phyloP scores from a whole-genome alignment of 2,888 invertebrate species.

The Oithona nana region DNA sequence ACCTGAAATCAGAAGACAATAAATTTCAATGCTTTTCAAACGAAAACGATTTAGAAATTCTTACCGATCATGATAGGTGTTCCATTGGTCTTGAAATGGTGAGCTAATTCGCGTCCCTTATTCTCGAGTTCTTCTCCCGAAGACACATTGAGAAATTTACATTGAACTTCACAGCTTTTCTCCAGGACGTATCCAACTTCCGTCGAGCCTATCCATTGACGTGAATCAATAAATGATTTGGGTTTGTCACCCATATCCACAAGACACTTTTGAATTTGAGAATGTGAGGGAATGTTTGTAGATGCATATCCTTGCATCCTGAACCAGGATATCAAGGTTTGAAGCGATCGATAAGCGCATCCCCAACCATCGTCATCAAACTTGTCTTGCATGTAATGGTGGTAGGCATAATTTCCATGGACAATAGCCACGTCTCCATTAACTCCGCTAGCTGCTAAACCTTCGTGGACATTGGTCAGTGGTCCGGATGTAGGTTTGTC shows the following conservation, averaged over 20 bases:
- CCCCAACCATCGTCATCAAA: conserved; percentile 98
- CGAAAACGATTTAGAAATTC: conserved; percentile 20
- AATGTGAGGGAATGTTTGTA: conserved; percentile 53
- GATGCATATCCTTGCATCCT: conserved; percentile 58
- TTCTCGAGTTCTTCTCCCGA: conserved; percentile 61
- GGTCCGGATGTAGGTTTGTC: conserved; percentile 32
- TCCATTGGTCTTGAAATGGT: conserved; percentile 80
- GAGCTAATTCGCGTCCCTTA: conserved; percentile 57
- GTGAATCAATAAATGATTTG: conserved; percentile 62
- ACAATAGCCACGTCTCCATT: conserved; percentile 31
- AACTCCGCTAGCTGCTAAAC: conserved; percentile 32
- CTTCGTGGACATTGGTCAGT: conserved; percentile 54
- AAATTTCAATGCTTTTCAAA: conserved; percentile 7
- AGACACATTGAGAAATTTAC: conserved; percentile 61
- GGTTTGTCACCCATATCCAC: conserved; percentile 87
- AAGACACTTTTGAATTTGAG: conserved; percentile 77
- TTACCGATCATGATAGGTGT: conserved; percentile 95
- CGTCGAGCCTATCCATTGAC: conserved; percentile 93
- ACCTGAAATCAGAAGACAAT: conserved; percentile 35
- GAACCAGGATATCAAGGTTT: conserved; percentile 92
- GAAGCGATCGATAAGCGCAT: conserved; percentile 91
- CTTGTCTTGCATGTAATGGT: conserved; percentile 88
- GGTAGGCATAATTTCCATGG: conserved; percentile 71
- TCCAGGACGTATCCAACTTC: conserved; percentile 86
- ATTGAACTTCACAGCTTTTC: conserved; percentile 49